Conservation (phyloP, 2,888 invertebrate genomes). For the Pterostichus niger region DNA sequence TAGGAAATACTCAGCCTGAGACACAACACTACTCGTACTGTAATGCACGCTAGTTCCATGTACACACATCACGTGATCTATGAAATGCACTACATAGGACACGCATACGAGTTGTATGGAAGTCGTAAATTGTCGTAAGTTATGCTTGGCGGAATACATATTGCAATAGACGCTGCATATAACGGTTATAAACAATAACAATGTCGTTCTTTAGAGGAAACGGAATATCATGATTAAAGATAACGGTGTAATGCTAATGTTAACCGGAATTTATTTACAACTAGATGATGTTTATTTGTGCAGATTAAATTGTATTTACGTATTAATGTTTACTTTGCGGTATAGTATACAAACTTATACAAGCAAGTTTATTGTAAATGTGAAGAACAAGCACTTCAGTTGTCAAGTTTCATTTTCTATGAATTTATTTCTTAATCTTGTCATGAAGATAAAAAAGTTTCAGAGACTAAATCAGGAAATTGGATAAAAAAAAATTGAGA, state of each 20-base stretch:
- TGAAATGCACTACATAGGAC: slow-evolving; percentile 7
- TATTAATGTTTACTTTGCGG: too few species aligned
- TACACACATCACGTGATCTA: slow-evolving; percentile 3
- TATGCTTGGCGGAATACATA: slow-evolving; percentile 11
- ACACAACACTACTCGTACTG: neutral
- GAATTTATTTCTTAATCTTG: too few species aligned
- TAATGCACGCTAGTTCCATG: neutral
- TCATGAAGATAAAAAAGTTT: too few species aligned
- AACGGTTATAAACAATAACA: neutral
- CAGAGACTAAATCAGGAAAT: too few species aligned
- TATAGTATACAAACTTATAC: too few species aligned
- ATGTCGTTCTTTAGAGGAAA: neutral
- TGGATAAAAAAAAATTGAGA: too few species aligned
- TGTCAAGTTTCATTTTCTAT: too few species aligned
- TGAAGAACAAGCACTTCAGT: too few species aligned
- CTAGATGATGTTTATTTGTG: neutral
- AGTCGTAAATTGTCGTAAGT: slow-evolving; percentile 33
- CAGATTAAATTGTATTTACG: neutral
- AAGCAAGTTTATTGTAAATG: too few species aligned
- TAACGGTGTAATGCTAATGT: neutral
- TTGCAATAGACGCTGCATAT: slow-evolving; percentile 19
- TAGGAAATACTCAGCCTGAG: neutral
- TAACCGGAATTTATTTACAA: neutral
- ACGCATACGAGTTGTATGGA: slow-evolving; percentile 2
- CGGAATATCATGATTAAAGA: slow-evolving; percentile 1